Percentiles rank a stretch among this genome's conserved stretches.
Conservation (phyloP, 2,113 vertebrate species). For the Thamnaconus septentrionalis region DNA sequence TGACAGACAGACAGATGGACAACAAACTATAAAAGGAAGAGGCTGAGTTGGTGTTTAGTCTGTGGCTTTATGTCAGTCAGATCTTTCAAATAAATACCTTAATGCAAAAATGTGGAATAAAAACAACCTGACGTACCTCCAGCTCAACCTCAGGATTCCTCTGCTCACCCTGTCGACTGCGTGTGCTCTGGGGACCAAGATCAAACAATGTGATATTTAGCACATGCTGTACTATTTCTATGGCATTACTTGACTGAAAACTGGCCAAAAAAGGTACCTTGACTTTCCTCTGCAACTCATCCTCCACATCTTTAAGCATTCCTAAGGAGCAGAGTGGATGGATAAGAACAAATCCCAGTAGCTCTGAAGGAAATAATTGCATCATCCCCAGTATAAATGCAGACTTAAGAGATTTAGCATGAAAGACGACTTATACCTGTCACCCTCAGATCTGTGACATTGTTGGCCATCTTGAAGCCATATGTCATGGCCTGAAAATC, state of each 20-base stretch:
- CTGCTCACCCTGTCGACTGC: constrained; percentile 96
- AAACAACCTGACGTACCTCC: constrained; percentile 80
- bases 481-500: constrained; percentile 99
- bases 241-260: not conserved
- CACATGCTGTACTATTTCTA: not conserved
- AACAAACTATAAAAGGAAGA: constrained; percentile 6
- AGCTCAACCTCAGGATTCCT: constrained; percentile 94
- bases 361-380: not conserved
- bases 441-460: constrained; percentile 95
- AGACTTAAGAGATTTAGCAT: not conserved
- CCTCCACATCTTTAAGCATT: constrained; percentile 98
- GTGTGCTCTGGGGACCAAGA: constrained; percentile 83
- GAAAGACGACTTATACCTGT: constrained; percentile 80
- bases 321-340: constrained; percentile 68
- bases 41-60: not conserved
- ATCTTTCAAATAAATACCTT: no score
- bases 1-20: constrained; percentile 2
- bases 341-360: not conserved
- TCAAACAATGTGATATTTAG: not conserved
- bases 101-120: not conserved
- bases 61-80: not conserved
- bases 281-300: constrained; percentile 96
- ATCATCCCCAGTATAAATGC: not conserved
- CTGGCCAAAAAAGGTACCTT: constrained; percentile 79
- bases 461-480: constrained; percentile 99